phyloP scores from a whole-genome alignment of 2,113 vertebrate species.

The Lepus timidus region DNA sequence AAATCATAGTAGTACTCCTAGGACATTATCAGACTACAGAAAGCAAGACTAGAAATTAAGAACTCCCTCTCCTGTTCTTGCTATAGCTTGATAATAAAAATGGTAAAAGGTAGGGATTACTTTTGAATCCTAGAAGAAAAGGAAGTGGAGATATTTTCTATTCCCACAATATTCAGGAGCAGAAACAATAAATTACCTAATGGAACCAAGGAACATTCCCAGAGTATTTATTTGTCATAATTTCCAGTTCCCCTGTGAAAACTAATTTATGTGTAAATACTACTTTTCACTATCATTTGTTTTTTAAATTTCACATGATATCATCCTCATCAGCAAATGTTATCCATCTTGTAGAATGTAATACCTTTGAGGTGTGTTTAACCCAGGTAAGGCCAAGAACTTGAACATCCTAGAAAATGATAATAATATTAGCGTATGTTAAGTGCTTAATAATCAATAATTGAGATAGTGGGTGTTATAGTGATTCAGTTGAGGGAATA shows the following conservation, averaged over 20 bases:
- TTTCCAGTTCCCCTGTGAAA: not conserved
- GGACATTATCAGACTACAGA: not conserved
- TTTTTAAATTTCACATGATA: not conserved
- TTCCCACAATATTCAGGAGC: not conserved
- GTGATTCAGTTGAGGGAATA: not conserved
- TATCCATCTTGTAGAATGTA: not conserved
- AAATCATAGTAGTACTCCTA: not conserved
- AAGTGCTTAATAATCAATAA: not conserved
- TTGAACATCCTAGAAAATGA: slow-evolving; percentile 53
- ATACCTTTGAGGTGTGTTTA: not conserved
- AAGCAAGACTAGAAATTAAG: not conserved
- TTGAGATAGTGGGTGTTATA: not conserved
- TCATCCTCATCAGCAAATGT: not conserved
- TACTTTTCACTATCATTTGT: not conserved
- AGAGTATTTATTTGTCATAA: slow-evolving; percentile 1
- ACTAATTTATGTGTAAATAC: slow-evolving; percentile 41
- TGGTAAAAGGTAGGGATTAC: not conserved
- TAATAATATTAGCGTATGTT: slow-evolving; percentile 1
- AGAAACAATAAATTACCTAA: slow-evolving; percentile 26
- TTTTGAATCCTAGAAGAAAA: slow-evolving; percentile 18
- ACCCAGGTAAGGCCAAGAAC: slow-evolving; percentile 10
- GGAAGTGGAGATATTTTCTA: not conserved
- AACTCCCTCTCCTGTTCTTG: not conserved
- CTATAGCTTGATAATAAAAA: not conserved
- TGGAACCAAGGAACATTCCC: not conserved